phyloP scores from a whole-genome alignment of 2,888 invertebrate species.

The Agriopis leucophaearia region DNA sequence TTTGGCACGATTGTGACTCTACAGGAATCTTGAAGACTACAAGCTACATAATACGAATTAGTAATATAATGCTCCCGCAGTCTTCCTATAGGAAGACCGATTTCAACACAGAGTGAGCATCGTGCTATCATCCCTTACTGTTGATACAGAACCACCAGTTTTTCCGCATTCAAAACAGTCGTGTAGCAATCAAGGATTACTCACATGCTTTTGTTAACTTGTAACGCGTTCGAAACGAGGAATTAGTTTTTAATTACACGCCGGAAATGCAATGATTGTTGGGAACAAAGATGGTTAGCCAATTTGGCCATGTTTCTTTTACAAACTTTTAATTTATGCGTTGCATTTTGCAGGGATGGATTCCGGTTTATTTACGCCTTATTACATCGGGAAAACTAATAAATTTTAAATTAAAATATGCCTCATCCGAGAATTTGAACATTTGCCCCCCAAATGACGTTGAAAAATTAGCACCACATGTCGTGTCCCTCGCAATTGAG shows the following conservation, averaged over 20 bases:
- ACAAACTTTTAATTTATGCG: not conserved
- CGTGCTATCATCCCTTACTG: constrained; percentile 12
- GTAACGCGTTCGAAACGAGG: constrained; percentile 55
- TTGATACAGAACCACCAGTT: constrained; percentile 1
- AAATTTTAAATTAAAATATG: no score
- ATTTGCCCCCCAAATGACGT: no score
- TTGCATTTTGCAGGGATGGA: not conserved
- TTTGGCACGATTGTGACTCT: no score
- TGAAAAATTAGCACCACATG: no score
- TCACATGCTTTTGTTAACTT: constrained; percentile 77
- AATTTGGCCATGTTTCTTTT: constrained; percentile 20
- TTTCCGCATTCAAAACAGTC: constrained; percentile 34
- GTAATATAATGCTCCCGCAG: no score
- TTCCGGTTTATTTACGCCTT: no score
- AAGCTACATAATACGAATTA: not conserved
- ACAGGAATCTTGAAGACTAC: no score
- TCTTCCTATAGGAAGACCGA: no score
- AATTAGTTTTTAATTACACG: constrained; percentile 81
- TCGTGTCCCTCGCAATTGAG: no score
- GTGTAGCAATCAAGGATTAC: constrained; percentile 73
- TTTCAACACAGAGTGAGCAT: not conserved
- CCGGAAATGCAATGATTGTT: constrained; percentile 63
- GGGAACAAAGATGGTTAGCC: constrained; percentile 41
- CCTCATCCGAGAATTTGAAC: no score
- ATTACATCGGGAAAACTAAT: no score